Base-by-base conservation (phyloP, 2,113 vertebrate species). In the Todiramphus saurophagus region DNA sequence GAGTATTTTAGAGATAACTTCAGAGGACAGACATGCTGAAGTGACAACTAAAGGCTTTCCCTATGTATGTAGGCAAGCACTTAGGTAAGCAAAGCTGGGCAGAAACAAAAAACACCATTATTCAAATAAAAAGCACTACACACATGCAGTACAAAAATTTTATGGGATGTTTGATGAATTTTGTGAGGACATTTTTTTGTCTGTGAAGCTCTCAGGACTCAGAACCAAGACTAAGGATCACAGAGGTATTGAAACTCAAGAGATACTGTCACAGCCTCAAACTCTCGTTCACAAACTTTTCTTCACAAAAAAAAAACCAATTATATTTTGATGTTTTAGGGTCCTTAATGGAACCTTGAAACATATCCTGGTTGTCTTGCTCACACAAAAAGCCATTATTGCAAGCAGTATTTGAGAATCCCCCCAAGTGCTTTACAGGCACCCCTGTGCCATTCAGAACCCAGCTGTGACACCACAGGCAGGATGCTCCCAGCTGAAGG, bases 381-480 rank as follows among this genome's bases (percentile, higher is more conserved):
- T 77, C 51, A 28, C 51, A 53, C 51, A 53, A 4, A 83, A 84
- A 85, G 43, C 9, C 50, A 63, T 35, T 43, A 73, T 4, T 33
- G 35, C 6, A 51, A 77, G 23, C 5, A 9, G 18, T 7, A 15
- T 31, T 33, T 23, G 7, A 64, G 56, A 44, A 80, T 11, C 79
- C 43, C 70, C 59, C 5, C 35, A 51, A n/a, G 21, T 7, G 10
- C 12, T 37, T 31, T 48, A 19, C 30, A 43, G 48, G 21, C 20
- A 12, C 3, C 43, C 4, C 21, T 7, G 10, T 8, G 30, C 10
- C 7, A 4, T 5, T 46, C 23, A 1, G 19, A 37, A 17, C 2
- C 1, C 59, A 39, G 31, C 62, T 18, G 19, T 2, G 7, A 23
- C 2, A 43, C 0, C 8, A 10, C 53, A 82, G 27, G 74, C 7